Percentiles rank a stretch among this genome's conserved stretches.
Evolutionary conservation across 1,140 invertebrate genomes (phyloP).

Genomic region (Vollenhovia emeryi): DNA sequence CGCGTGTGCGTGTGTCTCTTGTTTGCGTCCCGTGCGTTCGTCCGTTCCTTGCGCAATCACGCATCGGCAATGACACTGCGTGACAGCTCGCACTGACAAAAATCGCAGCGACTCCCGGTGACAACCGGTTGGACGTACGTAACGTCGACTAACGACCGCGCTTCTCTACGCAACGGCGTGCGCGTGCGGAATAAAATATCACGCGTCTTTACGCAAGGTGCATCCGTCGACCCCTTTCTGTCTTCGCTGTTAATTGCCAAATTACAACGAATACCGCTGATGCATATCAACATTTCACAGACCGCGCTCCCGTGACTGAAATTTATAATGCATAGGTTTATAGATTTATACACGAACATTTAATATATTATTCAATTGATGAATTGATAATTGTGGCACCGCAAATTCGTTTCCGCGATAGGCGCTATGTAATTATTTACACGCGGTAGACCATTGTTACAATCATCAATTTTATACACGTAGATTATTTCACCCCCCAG

Average conservation of each 20-base stretch:
- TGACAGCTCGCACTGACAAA: slow-evolving; percentile 43
- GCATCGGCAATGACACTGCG: slow-evolving; percentile 36
- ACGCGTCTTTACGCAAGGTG: slow-evolving; percentile 12
- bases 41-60: slow-evolving; percentile 20
- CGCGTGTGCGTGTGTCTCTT: neutral
- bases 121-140: neutral
- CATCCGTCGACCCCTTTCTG: neutral
- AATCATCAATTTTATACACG: neutral
- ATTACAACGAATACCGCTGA: neutral
- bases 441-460: neutral
- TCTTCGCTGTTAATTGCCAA: neutral
- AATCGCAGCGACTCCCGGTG: slow-evolving; percentile 1
- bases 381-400: slow-evolving; percentile 21
- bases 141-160: slow-evolving; percentile 9
- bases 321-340: slow-evolving; percentile 4
- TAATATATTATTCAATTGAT: slow-evolving; percentile 34
- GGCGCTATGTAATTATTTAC: slow-evolving; percentile 29
- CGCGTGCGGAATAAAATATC: slow-evolving; percentile 39
- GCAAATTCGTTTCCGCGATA: neutral
- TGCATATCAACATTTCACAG: slow-evolving; percentile 20
- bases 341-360: slow-evolving; percentile 13
- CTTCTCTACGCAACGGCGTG: slow-evolving; percentile 21
- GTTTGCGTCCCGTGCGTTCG: neutral
- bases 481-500: neutral
- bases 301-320: neutral